These are phyloP conservation scores for Idaea biselata DNA, from an alignment of 2,888 invertebrate genomes.

Conservation along the genomic window DNA sequence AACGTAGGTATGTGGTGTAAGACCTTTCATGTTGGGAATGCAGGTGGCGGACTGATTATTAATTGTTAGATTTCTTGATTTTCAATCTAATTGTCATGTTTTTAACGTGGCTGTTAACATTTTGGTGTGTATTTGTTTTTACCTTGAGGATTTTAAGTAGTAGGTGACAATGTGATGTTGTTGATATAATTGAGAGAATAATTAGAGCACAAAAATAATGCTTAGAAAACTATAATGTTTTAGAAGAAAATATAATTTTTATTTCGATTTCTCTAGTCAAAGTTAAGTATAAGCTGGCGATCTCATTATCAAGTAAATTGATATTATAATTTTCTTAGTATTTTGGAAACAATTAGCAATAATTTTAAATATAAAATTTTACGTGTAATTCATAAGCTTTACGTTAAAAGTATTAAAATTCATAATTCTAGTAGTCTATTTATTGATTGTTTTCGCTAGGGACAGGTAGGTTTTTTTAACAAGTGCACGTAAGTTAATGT, in stretches of 20 bases:
- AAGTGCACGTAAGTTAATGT: not conserved
- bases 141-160: not conserved
- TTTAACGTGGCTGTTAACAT: not conserved
- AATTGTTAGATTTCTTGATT: no score
- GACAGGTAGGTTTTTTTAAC: not conserved
- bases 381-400: not conserved
- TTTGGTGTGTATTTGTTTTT: not conserved
- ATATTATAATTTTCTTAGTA: not conserved
- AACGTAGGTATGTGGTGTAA: no score
- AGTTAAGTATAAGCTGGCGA: slow-evolving; percentile 3
- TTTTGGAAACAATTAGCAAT: slow-evolving; percentile 23
- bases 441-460: not conserved
- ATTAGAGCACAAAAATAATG: slow-evolving; percentile 11
- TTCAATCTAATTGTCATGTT: not conserved
- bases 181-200: not conserved
- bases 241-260: not conserved
- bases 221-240: slow-evolving; percentile 17
- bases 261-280: slow-evolving; percentile 3
- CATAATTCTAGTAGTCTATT: not conserved
- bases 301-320: not conserved
- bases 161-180: not conserved
- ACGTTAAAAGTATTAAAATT: not conserved
- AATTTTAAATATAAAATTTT: slow-evolving; percentile 16
- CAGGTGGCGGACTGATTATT: no score
- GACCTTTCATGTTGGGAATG: no score